Conservation (phyloP, 2,888 invertebrate genomes). For the Willowsia nigromaculata region DNA sequence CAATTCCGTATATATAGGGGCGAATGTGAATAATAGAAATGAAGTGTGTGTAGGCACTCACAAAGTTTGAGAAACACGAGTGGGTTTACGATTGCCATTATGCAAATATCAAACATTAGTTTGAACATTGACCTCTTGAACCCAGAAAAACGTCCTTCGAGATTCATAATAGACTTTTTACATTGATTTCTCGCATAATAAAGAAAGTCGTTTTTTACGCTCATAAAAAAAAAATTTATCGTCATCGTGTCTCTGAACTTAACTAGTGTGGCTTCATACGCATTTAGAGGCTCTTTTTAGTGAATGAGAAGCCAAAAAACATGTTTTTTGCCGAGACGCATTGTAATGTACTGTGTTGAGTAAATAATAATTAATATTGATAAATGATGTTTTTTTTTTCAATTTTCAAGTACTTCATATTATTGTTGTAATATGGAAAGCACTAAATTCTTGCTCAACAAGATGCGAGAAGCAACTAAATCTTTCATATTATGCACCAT, state of each 20-base stretch:
- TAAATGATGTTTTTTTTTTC: neutral
- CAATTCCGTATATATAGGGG: too few relatives aligned
- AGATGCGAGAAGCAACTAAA: neutral
- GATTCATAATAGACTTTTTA: neutral
- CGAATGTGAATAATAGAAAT: neutral
- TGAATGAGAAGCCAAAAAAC: neutral
- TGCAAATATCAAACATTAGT: slow-evolving; percentile 27
- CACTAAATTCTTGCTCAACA: neutral
- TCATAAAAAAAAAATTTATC: slow-evolving; percentile 7
- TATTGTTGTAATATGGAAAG: neutral
- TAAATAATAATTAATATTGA: slow-evolving; percentile 11
- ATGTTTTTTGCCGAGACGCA: neutral
- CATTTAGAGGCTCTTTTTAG: neutral
- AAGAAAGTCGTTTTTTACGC: neutral
- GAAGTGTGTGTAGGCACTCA: neutral
- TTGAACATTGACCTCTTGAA: slow-evolving; percentile 33
- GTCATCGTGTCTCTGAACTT: neutral
- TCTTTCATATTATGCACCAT: neutral
- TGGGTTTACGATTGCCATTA: slow-evolving; percentile 19
- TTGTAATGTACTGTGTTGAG: neutral
- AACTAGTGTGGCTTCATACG: neutral
- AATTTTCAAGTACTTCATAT: slow-evolving; percentile 7
- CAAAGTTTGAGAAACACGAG: neutral
- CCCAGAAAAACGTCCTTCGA: neutral
- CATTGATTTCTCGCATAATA: neutral